phyloP scores from a whole-genome alignment of 64 coral and sea anemone genomes.

The Actinia equina region DNA sequence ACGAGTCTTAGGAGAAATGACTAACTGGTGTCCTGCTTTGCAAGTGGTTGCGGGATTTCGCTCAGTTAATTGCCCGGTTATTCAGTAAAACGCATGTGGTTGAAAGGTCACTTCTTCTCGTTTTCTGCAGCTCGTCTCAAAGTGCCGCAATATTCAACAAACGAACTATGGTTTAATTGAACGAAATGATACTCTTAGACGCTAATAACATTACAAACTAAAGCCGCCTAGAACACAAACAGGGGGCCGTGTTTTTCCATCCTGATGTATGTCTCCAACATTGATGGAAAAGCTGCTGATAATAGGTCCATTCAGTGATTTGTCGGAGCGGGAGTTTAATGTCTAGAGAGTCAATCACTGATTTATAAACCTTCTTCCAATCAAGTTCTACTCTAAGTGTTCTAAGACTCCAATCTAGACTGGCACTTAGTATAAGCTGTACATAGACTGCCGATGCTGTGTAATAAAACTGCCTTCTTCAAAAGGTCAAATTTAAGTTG shows the following conservation, averaged over 20 bases:
- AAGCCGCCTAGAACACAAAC: constrained; percentile 53
- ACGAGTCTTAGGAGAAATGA: background rate
- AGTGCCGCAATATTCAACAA: constrained; percentile 28
- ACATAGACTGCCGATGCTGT: constrained; percentile 6
- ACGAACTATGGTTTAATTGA: constrained; percentile 38
- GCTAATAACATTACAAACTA: constrained; percentile 70
- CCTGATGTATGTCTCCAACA: background rate
- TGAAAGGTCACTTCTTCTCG: background rate
- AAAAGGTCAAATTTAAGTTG: constrained; percentile 5
- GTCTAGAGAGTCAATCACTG: background rate
- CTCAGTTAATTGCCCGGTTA: background rate
- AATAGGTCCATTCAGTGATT: background rate
- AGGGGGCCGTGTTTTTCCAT: constrained; percentile 4
- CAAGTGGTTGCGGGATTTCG: background rate
- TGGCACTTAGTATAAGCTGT: constrained; percentile 19
- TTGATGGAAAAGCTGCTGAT: background rate
- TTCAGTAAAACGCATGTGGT: background rate
- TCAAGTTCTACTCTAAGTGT: background rate
- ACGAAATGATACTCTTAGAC: constrained; percentile 47
- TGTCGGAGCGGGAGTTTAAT: background rate
- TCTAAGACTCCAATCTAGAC: background rate
- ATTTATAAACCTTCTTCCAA: background rate
- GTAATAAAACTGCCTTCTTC: constrained; percentile 12
- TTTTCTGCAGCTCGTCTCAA: constrained; percentile 23
- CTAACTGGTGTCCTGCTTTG: background rate